Evolutionary conservation across 2,797 vertebrate species (phyloP), one percentile per base, ranked within the genome.

Genomic region (Takifugu ocellatus): DNA sequence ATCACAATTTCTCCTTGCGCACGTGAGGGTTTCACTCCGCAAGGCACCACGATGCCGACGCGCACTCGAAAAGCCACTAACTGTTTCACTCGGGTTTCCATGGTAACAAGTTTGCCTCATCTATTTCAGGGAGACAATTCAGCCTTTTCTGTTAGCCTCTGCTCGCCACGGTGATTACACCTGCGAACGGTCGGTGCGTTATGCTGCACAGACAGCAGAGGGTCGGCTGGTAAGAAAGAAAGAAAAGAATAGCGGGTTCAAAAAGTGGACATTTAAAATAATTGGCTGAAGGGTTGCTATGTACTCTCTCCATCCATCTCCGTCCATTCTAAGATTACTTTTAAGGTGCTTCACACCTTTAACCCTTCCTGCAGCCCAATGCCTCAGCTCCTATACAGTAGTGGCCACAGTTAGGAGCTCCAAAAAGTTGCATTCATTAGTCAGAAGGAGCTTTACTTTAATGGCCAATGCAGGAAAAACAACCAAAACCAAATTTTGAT

Each of bases 61-160:
- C 44, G 4, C 42, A 45, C 44, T 54, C 52, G 66, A 66, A 25
- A 51, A 63, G 78, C 68, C 72, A 47, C 63, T 55, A 64, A 81
- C 77, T 84, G 82, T 86, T 85, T 86, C 74, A 61, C 63, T 39
- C 45, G 27, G 52, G 85, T 90, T 88, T 64, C 88, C 80, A 90
- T 86, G 84, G 88, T 79, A 89, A 91, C 89, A 84, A 84, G 81
- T 55, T 61, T 81, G 84, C 71, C 74, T 65, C 62, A 56, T 87
- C 86, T 89, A 90, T 90, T 91, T 88, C 67, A 67, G 82, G 78
- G 64, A n/a, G 77, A 72, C 51, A 67, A 74, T 75, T 84, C 57
- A 29, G 72, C 77, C 75, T 75, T 79, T 78, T 71, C 56, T 61
- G 63, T 77, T 67, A 77, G 78, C 83, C 79, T 70, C 59, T 61